Evolutionary conservation across 2,888 invertebrate genomes (phyloP), one percentile per base, ranked within the genome.

Genomic region (Megalurothrips usitatus): DNA sequence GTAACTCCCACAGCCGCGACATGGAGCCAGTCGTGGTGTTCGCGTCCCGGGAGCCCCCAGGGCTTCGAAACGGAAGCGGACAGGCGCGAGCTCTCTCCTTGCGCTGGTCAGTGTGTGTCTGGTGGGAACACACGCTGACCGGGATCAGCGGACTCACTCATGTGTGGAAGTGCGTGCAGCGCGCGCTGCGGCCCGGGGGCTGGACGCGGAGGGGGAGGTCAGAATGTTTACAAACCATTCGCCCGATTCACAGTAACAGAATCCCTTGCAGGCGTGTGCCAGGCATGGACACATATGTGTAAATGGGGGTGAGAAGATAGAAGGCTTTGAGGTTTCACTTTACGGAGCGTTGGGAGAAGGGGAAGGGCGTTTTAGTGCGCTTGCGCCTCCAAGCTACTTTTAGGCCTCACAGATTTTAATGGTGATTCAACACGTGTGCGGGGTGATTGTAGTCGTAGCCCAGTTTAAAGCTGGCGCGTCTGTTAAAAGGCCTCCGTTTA

Each of bases 171-270:
- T 75, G 68, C 12, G 68, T 17, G 58, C 58, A 58, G 68, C 68
- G 23, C 23, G 23, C 68, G 68, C 68, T 6, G 68, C n/a, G 58
- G 14, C 58, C 58, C 19, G 58, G 58, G 58, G 17, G 58, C 19
- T 17, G 58, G 58, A 17, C 58, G 17, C 14, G 52, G 52, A 52
- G 19, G 68, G 68, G 58, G 19, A n/a, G n/a, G n/a, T n/a, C n/a
- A 52, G 52, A 26, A 26, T 75, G 68, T 75, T 75, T 75, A 75
- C 68, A 75, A 75, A 75, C 68, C 68, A 26, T 23, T 75, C 23
- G 23, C 26, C 12, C 68, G 68, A 75, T 75, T 75, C 68, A 75
- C 68, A 75, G 68, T 26, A 75, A 75, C 68, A 75, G 68, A n/a
- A 68, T 75, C 68, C 58, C 68, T 23, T 26, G 68, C 26, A 75